These are phyloP conservation scores for Drosophila koepferae DNA, from an alignment of 2,888 invertebrate genomes.

Conservation along the genomic window DNA sequence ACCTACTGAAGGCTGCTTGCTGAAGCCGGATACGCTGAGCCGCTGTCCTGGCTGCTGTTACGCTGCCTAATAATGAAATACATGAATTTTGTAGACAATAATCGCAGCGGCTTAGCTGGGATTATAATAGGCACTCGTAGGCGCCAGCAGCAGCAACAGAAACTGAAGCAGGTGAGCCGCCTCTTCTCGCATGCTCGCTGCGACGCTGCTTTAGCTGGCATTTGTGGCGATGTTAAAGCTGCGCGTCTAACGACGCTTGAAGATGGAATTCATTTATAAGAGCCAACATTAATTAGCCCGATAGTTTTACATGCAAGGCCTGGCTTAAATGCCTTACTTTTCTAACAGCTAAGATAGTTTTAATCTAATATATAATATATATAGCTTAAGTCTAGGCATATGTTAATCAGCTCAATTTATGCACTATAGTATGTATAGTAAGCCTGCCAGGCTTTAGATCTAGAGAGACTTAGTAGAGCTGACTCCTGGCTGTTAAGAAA, in stretches of 20 bases:
- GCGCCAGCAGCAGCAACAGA: slow-evolving; percentile 15
- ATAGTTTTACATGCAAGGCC: background rate
- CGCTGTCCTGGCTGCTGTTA: slow-evolving; percentile 36
- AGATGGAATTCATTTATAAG: slow-evolving; percentile 1
- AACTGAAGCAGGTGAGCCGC: slow-evolving; percentile 36
- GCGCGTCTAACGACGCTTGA: background rate
- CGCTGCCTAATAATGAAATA: slow-evolving; percentile 75
- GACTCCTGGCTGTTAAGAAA: background rate
- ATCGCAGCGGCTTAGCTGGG: slow-evolving; percentile 70
- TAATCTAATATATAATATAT: background rate
- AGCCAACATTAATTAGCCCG: background rate
- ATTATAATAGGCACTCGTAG: slow-evolving; percentile 61
- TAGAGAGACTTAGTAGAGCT: background rate
- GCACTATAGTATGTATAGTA: background rate
- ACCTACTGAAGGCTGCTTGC: background rate
- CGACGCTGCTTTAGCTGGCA: background rate
- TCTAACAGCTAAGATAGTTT: background rate
- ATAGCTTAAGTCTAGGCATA: background rate
- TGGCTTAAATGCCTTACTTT: background rate
- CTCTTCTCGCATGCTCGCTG: slow-evolving; percentile 21
- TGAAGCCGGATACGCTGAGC: slow-evolving; percentile 61
- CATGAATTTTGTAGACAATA: slow-evolving; percentile 80
- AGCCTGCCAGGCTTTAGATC: background rate
- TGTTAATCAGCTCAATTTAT: too few species aligned
- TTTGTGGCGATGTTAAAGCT: slow-evolving; percentile 16